Conservation (phyloP, 1,140 invertebrate species). For the Macrosteles quadrilineatus region DNA sequence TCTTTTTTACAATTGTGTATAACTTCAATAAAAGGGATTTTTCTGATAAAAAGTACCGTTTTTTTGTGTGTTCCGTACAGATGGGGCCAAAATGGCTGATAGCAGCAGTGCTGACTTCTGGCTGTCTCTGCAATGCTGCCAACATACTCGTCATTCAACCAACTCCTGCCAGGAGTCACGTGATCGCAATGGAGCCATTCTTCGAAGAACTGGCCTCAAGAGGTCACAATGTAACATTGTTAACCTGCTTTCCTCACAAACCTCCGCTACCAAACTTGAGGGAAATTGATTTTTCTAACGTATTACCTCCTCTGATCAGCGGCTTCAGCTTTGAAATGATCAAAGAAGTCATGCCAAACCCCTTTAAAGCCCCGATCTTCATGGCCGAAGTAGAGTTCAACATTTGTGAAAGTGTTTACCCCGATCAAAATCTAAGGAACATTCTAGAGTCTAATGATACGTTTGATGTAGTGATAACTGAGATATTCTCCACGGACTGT, state of each 20-base stretch:
- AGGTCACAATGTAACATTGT: conserved; percentile 62
- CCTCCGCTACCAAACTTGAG: conserved; percentile 35
- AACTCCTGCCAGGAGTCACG: conserved; percentile 67
- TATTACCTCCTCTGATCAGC: not conserved
- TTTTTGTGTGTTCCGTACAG: no score
- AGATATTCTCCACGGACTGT: conserved; percentile 43
- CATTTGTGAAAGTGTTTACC: not conserved
- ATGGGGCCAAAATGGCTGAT: not conserved
- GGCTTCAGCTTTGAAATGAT: not conserved
- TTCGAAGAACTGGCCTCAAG: conserved; percentile 58
- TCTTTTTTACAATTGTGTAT: no score
- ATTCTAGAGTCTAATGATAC: conserved; percentile 51
- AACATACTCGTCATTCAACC: conserved; percentile 63
- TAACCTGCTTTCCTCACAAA: conserved; percentile 50
- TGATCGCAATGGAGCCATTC: conserved; percentile 64
- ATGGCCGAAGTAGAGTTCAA: not conserved
- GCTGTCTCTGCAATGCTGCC: not conserved
- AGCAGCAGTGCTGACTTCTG: not conserved
- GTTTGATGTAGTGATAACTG: conserved; percentile 47
- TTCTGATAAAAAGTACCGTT: no score
- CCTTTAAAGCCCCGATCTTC: not conserved
- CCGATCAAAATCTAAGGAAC: conserved; percentile 50
- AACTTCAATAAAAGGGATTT: no score
- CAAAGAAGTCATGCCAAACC: not conserved
- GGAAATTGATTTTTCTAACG: conserved; percentile 26